Evolutionary conservation across 1,140 invertebrate genomes (phyloP), one percentile per base, ranked within the genome.

Genomic region (Papilio xuthus): DNA sequence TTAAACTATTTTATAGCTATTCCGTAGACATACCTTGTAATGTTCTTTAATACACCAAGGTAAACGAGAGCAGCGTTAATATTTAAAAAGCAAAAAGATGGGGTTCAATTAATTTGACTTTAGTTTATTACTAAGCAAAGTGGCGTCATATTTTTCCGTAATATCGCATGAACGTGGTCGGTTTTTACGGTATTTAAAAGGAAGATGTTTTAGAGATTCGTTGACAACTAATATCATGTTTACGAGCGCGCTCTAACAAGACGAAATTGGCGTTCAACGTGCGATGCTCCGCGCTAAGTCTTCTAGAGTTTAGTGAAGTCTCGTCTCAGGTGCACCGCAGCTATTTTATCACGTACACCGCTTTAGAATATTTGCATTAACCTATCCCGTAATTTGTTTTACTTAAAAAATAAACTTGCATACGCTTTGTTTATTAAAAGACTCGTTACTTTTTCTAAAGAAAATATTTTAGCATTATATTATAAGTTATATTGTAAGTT

Each of bases 121-220:
- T 20, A 4, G 18, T 37, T 37, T 37, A 53, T 4, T 53, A 53
- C 18, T 53, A 53, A 8, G 20, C n/a, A 53, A 18, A n/a, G 18
- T 9, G 50, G 20, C n/a, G 23, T 67, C 26, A 67, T 67, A 6
- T 28, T 67, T 50, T 50, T 50, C 13, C 23, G 9, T 8, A 47
- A 73, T 28, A 50, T 42, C 71, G 71, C 13, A 44, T 73, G n/a
- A 28, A 26, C 23, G 71, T 73, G 18, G 23, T 50, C 44, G 37
- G n/a, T 15, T 73, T 72, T 73, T 73, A 42, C 73, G 26, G 26
- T 75, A 75, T 75, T 75, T 32, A 75, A 53, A 15, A 32, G 28
- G n/a, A 56, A 53, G 73, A 75, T 75, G 44, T 75, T 75, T 41
- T 56, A 75, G 72, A 74, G 73, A 75, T 75, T 75, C 73, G 73